Conservation (phyloP, 2,113 vertebrate genomes). For the Menura novaehollandiae region DNA sequence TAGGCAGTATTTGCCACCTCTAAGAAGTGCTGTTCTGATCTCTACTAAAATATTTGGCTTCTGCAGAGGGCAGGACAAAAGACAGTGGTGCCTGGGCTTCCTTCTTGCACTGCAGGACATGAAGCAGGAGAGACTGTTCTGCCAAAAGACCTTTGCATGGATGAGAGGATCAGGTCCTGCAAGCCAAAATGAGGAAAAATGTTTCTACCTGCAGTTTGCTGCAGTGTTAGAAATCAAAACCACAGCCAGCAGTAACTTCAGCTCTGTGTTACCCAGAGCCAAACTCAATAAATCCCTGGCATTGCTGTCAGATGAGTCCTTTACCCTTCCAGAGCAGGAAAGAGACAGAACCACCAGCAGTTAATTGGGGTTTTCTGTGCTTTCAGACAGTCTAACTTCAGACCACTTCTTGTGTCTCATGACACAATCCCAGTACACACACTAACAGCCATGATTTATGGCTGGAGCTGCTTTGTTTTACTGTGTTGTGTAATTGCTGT, state of each 20-base stretch:
- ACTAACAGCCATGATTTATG: background rate
- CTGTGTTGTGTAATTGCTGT: background rate
- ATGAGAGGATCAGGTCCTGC: background rate
- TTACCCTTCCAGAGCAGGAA: background rate
- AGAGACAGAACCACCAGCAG: background rate
- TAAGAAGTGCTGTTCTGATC: background rate
- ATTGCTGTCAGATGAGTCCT: background rate
- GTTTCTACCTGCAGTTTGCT: background rate
- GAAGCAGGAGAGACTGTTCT: background rate
- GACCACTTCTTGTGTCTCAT: background rate
- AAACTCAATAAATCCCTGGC: background rate
- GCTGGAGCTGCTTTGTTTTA: background rate
- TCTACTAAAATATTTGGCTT: background rate
- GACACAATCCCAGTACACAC: background rate
- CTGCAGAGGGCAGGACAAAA: background rate
- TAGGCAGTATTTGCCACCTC: background rate
- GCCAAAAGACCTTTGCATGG: accelerated
- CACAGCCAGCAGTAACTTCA: background rate
- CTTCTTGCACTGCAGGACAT: background rate
- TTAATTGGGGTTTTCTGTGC: background rate
- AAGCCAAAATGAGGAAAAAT: background rate
- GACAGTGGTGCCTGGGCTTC: accelerated
- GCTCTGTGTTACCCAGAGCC: background rate
- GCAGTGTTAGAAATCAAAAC: conserved; percentile 47
- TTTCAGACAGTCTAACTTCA: background rate